phyloP scores from a whole-genome alignment of 2,113 vertebrate genomes.

The Haplochromis burtoni region DNA sequence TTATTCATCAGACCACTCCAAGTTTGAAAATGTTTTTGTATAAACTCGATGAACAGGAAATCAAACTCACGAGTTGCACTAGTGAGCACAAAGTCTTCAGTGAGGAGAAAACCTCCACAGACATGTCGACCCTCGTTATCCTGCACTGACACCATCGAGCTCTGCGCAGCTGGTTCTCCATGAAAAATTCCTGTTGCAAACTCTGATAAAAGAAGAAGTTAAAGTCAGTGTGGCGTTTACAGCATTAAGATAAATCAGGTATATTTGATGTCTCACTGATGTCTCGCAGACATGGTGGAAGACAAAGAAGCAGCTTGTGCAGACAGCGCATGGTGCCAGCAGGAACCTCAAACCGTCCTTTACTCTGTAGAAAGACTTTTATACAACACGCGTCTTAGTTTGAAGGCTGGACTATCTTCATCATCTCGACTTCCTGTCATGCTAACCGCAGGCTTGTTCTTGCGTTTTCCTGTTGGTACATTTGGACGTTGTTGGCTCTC shows the following conservation, averaged over 20 bases:
- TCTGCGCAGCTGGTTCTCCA: neutral
- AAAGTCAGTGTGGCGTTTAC: neutral
- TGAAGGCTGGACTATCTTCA: neutral
- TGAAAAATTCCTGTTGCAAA: fast-evolving
- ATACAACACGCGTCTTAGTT: neutral
- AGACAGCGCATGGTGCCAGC: neutral
- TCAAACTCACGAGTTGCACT: neutral
- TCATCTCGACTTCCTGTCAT: neutral
- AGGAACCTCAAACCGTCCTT: neutral
- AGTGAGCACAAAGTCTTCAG: neutral
- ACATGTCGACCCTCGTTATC: neutral
- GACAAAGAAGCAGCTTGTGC: neutral
- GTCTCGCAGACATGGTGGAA: neutral
- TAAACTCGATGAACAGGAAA: neutral
- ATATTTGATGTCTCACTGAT: neutral
- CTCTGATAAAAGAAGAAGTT: neutral
- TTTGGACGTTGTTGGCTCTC: neutral
- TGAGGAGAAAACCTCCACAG: neutral
- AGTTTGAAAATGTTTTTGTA: neutral
- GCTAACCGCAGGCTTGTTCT: neutral
- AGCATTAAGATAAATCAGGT: neutral
- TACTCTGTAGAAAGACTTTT: neutral
- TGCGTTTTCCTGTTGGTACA: neutral
- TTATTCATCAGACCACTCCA: neutral
- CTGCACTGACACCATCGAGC: neutral